A percentile compares a stretch with the other conserved stretches of the same genome.
Evolutionary conservation across 2,113 vertebrate species (phyloP).

Genomic region (Seriola rivoliana): DNA sequence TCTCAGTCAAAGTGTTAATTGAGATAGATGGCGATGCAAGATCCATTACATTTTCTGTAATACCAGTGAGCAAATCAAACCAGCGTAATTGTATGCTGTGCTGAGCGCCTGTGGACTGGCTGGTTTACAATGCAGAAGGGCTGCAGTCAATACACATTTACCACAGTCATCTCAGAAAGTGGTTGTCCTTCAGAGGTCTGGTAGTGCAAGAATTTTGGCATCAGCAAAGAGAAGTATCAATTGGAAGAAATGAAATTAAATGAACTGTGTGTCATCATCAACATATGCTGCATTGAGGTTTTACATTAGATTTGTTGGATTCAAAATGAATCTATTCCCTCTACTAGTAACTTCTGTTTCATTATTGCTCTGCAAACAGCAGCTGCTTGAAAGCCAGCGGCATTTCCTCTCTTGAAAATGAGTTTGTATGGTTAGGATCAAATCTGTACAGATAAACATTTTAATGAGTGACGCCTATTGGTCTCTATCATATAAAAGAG

Average conservation of each 20-base stretch:
- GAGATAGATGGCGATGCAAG: slow-evolving; percentile 79
- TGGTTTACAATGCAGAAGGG: slow-evolving; percentile 38
- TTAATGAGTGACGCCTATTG: not conserved
- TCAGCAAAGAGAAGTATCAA: slow-evolving; percentile 34
- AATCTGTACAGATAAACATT: not conserved
- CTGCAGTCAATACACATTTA: slow-evolving; percentile 60
- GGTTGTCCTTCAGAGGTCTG: slow-evolving; percentile 43
- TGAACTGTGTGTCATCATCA: slow-evolving; percentile 48
- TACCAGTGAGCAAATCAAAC: slow-evolving; percentile 67
- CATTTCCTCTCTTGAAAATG: not conserved
- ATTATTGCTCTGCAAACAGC: not conserved
- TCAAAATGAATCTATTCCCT: slow-evolving; percentile 23
- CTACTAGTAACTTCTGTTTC: slow-evolving; percentile 29
- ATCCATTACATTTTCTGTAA: slow-evolving; percentile 73
- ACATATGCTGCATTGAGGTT: slow-evolving; percentile 37
- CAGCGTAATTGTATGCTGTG: slow-evolving; percentile 56
- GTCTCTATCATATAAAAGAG: not conserved
- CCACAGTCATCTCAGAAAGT: slow-evolving; percentile 35
- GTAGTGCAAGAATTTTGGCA: slow-evolving; percentile 21
- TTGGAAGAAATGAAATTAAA: slow-evolving; percentile 50
- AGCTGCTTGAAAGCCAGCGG: not conserved
- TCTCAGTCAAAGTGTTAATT: slow-evolving; percentile 73
- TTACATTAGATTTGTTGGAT: slow-evolving; percentile 24
- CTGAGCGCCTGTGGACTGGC: slow-evolving; percentile 44
- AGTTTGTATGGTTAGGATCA: not conserved